Percentiles rank a stretch among this genome's conserved stretches.
Evolutionary conservation across 2,888 invertebrate genomes (phyloP).

Genomic region (Drosophila multiciliata): DNA sequence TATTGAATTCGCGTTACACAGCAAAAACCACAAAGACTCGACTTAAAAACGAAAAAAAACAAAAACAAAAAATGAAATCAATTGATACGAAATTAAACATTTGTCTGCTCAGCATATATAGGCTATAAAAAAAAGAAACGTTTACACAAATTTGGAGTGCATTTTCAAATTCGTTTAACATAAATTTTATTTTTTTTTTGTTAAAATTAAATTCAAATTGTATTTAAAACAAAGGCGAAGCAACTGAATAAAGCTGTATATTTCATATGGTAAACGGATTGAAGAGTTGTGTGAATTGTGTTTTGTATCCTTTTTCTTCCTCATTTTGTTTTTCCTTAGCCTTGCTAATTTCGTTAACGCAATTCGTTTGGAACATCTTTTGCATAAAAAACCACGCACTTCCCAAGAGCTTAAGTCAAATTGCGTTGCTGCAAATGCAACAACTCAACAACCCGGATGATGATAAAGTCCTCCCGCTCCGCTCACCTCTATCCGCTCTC

Average conservation of each 20-base stretch:
- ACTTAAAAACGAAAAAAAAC: constrained; percentile 56
- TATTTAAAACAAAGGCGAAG: constrained; percentile 61
- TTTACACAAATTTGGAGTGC: constrained; percentile 15
- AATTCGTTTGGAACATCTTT: constrained; percentile 42
- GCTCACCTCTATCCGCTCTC: not conserved
- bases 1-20: constrained; percentile 73
- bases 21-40: constrained; percentile 70
- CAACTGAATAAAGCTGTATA: constrained; percentile 78
- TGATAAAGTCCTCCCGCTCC: not conserved
- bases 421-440: constrained; percentile 35
- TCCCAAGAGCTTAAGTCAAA: constrained; percentile 50
- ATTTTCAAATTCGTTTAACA: constrained; percentile 12
- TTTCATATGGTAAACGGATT: constrained; percentile 72
- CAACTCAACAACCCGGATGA: constrained; percentile 15
- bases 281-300: not conserved
- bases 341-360: constrained; percentile 28
- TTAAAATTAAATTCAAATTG: constrained; percentile 57
- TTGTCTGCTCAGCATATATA: constrained; percentile 75
- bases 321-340: not conserved
- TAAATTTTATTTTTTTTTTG: constrained; percentile 47
- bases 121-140: constrained; percentile 40
- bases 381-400: constrained; percentile 55
- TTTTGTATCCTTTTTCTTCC: not conserved
- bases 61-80: constrained; percentile 21
- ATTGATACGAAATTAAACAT: constrained; percentile 36